Percentiles rank a stretch among this genome's conserved stretches.
Conservation (phyloP, 2,888 invertebrate species). For the Caenorhabditis afra region DNA sequence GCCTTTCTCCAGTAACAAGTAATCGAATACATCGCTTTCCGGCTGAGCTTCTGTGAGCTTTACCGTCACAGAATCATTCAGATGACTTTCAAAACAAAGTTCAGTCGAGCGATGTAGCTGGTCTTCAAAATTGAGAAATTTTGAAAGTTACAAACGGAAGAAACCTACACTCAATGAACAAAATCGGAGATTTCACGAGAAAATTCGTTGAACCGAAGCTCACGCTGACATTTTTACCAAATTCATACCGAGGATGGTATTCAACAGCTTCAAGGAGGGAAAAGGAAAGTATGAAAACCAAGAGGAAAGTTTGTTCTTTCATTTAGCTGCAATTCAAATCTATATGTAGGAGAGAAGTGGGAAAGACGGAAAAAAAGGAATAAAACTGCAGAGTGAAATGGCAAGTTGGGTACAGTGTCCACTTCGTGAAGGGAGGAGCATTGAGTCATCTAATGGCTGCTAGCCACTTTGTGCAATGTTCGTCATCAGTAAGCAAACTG, state of each 20-base stretch:
- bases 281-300: not conserved
- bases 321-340: not conserved
- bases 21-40: no score
- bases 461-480: not conserved
- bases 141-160: not conserved
- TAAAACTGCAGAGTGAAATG: not conserved
- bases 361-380: not conserved
- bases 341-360: no score
- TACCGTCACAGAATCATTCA: not conserved
- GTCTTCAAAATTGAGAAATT: not conserved
- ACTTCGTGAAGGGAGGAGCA: slow-evolving; percentile 23
- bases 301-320: no score
- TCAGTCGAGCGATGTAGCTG: not conserved
- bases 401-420: not conserved
- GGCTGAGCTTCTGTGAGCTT: no score
- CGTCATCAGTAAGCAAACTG: no score
- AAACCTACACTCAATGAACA: slow-evolving; percentile 13
- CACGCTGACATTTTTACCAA: not conserved
- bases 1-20: not conserved
- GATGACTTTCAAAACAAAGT: slow-evolving; percentile 16
- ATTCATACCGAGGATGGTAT: slow-evolving; percentile 17
- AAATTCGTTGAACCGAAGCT: not conserved
- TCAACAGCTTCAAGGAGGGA: not conserved
- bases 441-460: slow-evolving; percentile 34
- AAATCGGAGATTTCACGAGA: not conserved